Conservation (phyloP, 2,888 invertebrate species). For the Lepidonotus clava region DNA sequence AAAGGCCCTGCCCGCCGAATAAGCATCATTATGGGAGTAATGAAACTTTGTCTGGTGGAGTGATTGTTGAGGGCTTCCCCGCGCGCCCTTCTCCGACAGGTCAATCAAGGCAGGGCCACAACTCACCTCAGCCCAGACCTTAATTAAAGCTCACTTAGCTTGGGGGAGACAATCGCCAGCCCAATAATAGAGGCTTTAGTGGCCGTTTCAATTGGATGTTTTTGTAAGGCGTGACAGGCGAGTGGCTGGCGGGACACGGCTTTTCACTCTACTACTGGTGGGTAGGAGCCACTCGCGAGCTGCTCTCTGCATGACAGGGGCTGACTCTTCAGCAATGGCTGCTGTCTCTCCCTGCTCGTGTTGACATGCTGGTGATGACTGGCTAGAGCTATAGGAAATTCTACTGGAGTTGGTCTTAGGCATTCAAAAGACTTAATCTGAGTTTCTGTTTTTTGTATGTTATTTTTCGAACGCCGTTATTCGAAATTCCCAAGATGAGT, state of each 20-base stretch:
- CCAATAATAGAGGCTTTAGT: slow-evolving; percentile 43
- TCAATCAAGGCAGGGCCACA: neutral
- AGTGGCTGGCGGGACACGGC: neutral
- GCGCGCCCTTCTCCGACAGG: neutral
- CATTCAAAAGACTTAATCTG: too few species aligned
- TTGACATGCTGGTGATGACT: too few species aligned
- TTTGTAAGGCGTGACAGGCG: neutral
- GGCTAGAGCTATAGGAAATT: too few species aligned
- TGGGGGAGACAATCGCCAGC: slow-evolving; percentile 25
- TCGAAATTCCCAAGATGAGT: too few species aligned
- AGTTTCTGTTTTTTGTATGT: too few species aligned
- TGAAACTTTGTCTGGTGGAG: neutral
- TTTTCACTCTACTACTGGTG: slow-evolving; percentile 35
- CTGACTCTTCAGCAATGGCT: too few species aligned
- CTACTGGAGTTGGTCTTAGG: too few species aligned
- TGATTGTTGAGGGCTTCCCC: neutral
- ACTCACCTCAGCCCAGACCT: neutral
- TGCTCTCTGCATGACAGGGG: too few species aligned
- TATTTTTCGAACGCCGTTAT: too few species aligned
- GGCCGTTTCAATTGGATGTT: slow-evolving; percentile 47
- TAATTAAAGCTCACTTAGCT: slow-evolving; percentile 46
- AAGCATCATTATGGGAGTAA: slow-evolving; percentile 36
- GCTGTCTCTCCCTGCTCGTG: too few species aligned
- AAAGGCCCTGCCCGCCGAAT: neutral
- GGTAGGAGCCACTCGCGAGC: too few species aligned